Base-by-base conservation (phyloP, 2,888 invertebrate genomes). In the Julus scandinavius region DNA sequence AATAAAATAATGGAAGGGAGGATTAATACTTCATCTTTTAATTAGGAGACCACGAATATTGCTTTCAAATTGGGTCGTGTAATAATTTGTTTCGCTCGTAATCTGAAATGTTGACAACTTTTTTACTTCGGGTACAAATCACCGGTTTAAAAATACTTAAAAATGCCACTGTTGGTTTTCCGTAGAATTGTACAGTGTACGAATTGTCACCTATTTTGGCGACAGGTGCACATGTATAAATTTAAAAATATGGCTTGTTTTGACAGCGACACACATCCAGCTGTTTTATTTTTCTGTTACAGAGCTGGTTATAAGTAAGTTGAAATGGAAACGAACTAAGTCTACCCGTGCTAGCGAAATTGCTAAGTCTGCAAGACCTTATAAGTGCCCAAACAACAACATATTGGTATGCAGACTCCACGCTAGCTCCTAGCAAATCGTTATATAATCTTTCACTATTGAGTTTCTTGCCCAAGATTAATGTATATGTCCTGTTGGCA, bases 181-280 rank as follows among this genome's bases (percentile, higher is more conserved):
- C 20, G 63, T 7, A 72, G 63, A n/a, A 3, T n/a, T 72, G 63
- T 72, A 72, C 20, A 72, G 4, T 20, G 6, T 20, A 20, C 2
- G 63, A 72, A 20, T 72, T 72, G 63, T n/a, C 63, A 72, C n/a
- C 63, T 72, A 72, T 72, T 72, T 72, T 72, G 63, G 29, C 20
- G 63, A 72, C 63, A 72, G 63, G 63, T 72, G 63, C 63, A 7
- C 20, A 3, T 5, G n/a, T n/a, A 72, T 72, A 72, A 72, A 72
- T 72, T 72, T 6, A 20, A 72, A 20, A 72, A 72, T 72, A 29
- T 29, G 29, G 20, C 63, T 72, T 72, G 63, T 72, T 72, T 3
- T 72, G 63, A 72, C 63, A n/a, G 63, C 63, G 63, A 72, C 63
- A 72, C 20, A 72, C 63, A 7, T 20, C n/a, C 63, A 72, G 63